phyloP scores from a whole-genome alignment of 2,888 invertebrate genomes.

The Mythimna albipuncta region DNA sequence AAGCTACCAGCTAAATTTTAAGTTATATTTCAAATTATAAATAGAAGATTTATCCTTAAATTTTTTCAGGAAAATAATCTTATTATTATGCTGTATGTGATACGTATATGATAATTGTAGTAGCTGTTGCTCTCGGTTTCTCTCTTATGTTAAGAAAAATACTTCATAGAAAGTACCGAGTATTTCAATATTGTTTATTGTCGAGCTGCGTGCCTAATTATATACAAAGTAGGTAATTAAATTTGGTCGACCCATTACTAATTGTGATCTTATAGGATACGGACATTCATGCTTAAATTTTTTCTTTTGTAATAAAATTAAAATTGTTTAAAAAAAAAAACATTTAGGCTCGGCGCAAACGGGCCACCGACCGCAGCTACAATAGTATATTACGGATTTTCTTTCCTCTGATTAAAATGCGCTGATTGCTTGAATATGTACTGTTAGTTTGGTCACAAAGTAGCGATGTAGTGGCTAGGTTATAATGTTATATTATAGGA shows the following conservation, averaged over 20 bases:
- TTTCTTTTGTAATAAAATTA: too few relatives aligned
- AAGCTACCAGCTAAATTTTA: too few relatives aligned
- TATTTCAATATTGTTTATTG: too few relatives aligned
- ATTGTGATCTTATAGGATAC: neutral
- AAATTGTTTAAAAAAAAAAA: too few relatives aligned
- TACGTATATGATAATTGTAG: too few relatives aligned
- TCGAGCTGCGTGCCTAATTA: neutral
- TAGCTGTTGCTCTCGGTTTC: neutral
- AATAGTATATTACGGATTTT: too few relatives aligned
- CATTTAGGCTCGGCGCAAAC: too few relatives aligned
- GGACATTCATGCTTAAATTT: neutral
- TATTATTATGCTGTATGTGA: neutral
- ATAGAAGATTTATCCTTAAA: too few relatives aligned
- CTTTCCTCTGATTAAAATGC: neutral
- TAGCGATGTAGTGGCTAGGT: neutral
- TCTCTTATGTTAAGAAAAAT: neutral
- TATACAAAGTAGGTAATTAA: too few relatives aligned
- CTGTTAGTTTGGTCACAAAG: constrained; percentile 26
- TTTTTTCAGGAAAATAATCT: neutral
- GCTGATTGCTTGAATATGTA: constrained; percentile 1
- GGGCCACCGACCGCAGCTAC: too few relatives aligned
- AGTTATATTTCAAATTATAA: too few relatives aligned
- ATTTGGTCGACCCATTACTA: neutral
- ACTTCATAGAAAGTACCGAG: neutral
- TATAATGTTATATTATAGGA: too few relatives aligned